These are phyloP conservation scores for Nephrotoma guestfalica DNA, from an alignment of 2,888 invertebrate species.

Conservation along the genomic window DNA sequence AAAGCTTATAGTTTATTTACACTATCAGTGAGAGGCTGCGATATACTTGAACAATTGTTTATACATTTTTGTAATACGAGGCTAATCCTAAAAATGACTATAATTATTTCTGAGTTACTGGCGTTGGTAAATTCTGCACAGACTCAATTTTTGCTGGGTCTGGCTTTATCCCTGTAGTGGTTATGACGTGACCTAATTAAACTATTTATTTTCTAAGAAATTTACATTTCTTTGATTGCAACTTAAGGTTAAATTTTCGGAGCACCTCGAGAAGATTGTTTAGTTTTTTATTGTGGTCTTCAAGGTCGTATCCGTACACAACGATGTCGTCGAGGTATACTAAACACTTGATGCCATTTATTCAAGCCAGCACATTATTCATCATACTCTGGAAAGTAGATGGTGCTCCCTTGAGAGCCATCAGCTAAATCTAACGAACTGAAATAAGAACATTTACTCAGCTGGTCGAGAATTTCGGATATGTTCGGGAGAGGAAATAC, in stretches of 20 bases:
- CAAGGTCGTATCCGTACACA: neutral
- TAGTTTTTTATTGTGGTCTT: neutral
- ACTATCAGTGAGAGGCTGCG: neutral
- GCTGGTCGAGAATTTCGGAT: neutral
- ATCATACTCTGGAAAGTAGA: neutral
- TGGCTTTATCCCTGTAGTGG: neutral
- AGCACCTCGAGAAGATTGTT: neutral
- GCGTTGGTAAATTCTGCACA: neutral
- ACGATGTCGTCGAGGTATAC: neutral
- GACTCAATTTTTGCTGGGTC: neutral
- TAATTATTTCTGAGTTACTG: neutral
- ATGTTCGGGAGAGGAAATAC: neutral
- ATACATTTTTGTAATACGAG: neutral
- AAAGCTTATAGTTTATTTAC: neutral
- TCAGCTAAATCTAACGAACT: neutral
- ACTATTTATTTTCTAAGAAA: neutral
- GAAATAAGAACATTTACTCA: neutral
- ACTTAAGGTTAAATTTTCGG: neutral
- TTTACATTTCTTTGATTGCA: neutral
- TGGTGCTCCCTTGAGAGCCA: neutral
- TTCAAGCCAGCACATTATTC: neutral
- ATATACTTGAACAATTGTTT: neutral
- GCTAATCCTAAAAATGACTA: neutral
- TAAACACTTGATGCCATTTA: neutral
- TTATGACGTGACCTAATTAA: neutral